Evolutionary conservation across 2,113 vertebrate species (phyloP).

Genomic region (Rhagologus leucostigma): DNA sequence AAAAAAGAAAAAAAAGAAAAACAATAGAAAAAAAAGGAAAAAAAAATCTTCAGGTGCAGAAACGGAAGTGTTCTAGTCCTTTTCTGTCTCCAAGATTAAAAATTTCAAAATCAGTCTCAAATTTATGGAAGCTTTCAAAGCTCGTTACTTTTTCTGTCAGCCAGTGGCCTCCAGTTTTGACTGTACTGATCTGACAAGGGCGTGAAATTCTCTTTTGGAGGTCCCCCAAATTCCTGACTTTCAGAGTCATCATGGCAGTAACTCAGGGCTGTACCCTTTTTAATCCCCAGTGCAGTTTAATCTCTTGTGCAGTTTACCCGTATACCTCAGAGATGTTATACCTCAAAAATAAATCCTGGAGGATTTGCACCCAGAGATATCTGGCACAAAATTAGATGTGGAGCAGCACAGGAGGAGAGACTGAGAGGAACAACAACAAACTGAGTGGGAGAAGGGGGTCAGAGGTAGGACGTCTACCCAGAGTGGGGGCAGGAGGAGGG

Average conservation of each 20-base stretch:
- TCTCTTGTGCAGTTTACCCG: background rate
- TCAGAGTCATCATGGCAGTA: background rate
- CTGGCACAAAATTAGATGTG: background rate
- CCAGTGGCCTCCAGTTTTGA: background rate
- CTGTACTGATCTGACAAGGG: background rate
- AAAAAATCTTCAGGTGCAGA: background rate
- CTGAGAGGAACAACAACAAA: background rate
- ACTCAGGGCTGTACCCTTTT: background rate
- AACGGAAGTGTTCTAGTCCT: background rate
- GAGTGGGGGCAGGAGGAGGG: fast-evolving
- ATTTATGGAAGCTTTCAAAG: background rate
- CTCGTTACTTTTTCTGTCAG: background rate
- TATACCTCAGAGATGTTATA: background rate
- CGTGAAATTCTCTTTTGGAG: background rate
- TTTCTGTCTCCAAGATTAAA: background rate
- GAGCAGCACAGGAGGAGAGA: background rate
- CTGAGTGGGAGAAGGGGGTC: background rate
- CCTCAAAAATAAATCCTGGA: background rate
- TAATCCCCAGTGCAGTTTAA: background rate
- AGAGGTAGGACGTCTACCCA: background rate
- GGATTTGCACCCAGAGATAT: background rate
- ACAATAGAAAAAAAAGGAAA: too few species aligned
- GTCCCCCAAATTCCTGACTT: background rate
- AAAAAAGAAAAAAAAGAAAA: background rate
- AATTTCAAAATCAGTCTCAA: background rate